A percentile compares a stretch with the other conserved stretches of the same genome.
These are phyloP conservation scores for Salpingus planirostris DNA, from an alignment of 2,888 invertebrate species.

Conservation along the genomic window DNA sequence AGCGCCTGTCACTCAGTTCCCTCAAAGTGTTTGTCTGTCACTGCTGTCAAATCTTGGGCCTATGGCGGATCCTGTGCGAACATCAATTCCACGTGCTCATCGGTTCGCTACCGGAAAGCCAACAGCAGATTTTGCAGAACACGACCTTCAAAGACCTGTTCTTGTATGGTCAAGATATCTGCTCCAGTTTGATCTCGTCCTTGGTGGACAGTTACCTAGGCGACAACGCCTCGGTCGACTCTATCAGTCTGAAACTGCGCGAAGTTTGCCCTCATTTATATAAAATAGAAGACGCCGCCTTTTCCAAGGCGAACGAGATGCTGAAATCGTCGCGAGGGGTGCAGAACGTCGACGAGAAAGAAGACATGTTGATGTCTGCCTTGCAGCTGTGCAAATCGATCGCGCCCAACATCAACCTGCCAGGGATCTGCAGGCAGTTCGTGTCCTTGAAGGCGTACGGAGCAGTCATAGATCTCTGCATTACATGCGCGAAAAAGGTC, in stretches of 20 bases:
- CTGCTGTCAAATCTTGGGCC: conserved; percentile 79
- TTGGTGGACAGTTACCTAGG: conserved; percentile 87
- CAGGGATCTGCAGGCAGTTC: conserved; percentile 77
- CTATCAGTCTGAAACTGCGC: conserved; percentile 77
- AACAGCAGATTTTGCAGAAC: conserved; percentile 53
- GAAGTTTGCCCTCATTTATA: conserved; percentile 91
- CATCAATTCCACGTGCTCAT: conserved; percentile 82
- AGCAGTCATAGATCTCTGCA: conserved; percentile 82
- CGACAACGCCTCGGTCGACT: conserved; percentile 91
- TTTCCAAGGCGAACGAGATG: conserved; percentile 88
- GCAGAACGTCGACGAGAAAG: conserved; percentile 64
- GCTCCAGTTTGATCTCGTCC: conserved; percentile 68
- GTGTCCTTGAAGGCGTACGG: conserved; percentile 72
- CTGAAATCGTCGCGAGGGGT: conserved; percentile 71
- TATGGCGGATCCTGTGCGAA: conserved; percentile 89
- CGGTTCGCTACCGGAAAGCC: conserved; percentile 56
- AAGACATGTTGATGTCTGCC: conserved; percentile 68
- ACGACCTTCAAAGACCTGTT: conserved; percentile 67
- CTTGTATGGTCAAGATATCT: conserved; percentile 68
- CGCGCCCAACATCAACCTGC: conserved; percentile 76
- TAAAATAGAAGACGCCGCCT: conserved; percentile 89
- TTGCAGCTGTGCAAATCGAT: conserved; percentile 82
- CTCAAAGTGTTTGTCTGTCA: conserved; percentile 57
- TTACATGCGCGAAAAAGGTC: conserved; percentile 73
- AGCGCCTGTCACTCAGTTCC: conserved; percentile 69